These are phyloP conservation scores for Laticauda colubrina DNA, from an alignment of 2,113 vertebrate genomes.

Conservation along the genomic window DNA sequence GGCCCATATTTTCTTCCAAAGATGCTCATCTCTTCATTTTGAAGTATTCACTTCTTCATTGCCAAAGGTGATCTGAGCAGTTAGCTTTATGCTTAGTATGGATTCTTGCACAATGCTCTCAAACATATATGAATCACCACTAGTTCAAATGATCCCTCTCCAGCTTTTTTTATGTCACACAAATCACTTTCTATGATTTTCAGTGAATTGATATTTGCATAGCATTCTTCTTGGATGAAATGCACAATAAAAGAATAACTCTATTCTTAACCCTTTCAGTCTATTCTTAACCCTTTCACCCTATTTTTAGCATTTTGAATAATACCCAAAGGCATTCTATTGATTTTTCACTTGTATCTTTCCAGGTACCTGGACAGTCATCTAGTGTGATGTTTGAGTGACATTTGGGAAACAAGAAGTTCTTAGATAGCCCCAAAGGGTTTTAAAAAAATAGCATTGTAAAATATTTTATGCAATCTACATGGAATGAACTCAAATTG, in stretches of 20 bases:
- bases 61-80: background rate
- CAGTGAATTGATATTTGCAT: conserved; percentile 14
- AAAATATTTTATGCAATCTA: background rate
- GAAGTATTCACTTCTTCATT: background rate
- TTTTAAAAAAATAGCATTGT: background rate
- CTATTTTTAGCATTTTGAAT: background rate
- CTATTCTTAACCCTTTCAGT: background rate
- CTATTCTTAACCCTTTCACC: too few relatives aligned
- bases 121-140: background rate
- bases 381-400: background rate
- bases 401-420: background rate
- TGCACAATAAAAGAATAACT: background rate
- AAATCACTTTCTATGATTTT: conserved; percentile 3
- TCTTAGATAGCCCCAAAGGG: background rate
- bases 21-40: background rate
- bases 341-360: background rate
- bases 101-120: background rate
- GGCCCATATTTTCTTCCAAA: background rate
- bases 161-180: background rate
- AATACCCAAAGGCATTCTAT: background rate
- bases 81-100: background rate
- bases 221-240: background rate
- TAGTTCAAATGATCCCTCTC: background rate
- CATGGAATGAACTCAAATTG: background rate
- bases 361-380: background rate